Percentiles rank a stretch among this genome's conserved stretches.
phyloP scores from a whole-genome alignment of 2,113 vertebrate genomes.

The Polypterus senegalus region DNA sequence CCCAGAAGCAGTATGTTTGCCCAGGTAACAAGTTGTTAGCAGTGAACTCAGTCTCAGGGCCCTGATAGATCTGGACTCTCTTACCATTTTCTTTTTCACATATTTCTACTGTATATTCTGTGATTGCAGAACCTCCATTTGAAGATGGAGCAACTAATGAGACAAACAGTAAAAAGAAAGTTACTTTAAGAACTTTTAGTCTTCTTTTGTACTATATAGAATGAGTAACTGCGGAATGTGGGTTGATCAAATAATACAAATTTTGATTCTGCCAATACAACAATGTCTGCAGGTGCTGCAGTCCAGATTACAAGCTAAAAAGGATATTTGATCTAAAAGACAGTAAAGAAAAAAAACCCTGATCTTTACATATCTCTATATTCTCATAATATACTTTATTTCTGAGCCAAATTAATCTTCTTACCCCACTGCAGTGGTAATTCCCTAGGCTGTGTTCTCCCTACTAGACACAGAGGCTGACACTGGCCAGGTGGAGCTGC shows the following conservation, averaged over 20 bases:
- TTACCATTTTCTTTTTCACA: slow-evolving; percentile 24
- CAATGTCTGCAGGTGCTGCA: too few species aligned
- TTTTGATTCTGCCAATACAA: too few species aligned
- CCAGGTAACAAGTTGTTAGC: slow-evolving; percentile 46
- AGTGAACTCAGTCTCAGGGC: slow-evolving; percentile 29
- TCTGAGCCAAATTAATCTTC: slow-evolving; percentile 1
- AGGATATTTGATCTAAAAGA: too few species aligned
- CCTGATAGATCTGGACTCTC: slow-evolving; percentile 33
- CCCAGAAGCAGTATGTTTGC: slow-evolving; percentile 45
- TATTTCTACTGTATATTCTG: slow-evolving; percentile 42
- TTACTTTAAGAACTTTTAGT: too few species aligned
- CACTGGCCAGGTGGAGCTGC: slow-evolving; percentile 47
- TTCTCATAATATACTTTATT: too few species aligned
- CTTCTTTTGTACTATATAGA: too few species aligned
- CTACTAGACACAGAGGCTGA: slow-evolving; percentile 22
- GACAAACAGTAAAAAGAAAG: too few species aligned
- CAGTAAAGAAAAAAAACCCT: too few species aligned
- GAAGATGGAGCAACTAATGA: slow-evolving; percentile 32
- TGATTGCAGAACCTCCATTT: slow-evolving; percentile 40
- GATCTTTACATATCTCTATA: too few species aligned
- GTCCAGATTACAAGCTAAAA: too few species aligned
- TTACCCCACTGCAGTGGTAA: slow-evolving; percentile 49
- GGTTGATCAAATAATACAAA: too few species aligned
- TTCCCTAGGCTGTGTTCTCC: slow-evolving; percentile 45
- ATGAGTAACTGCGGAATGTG: too few species aligned